Base-by-base conservation (phyloP, 1,140 invertebrate genomes). In the Coptotermes formosanus region DNA sequence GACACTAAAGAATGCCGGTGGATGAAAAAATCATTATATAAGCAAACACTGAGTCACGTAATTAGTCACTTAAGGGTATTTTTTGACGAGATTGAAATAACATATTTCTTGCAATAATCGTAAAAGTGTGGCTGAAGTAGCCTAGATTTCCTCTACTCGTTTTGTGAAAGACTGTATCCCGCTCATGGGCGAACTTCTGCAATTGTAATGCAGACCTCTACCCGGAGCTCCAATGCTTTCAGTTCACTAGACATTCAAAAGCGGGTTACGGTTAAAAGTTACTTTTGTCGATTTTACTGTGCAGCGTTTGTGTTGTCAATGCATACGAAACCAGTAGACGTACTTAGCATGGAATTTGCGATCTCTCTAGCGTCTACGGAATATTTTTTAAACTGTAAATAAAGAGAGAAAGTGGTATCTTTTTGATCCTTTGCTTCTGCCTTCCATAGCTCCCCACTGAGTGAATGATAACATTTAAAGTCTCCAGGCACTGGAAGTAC, bases 231-330 rank as follows among this genome's bases (percentile, higher is more conserved):
- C n/a, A 4, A 7, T 30, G 64, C 64, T 75, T 75, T 30, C 64
- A 30, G 64, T 75, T 75, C 64, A 75, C 64, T 75, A n/a, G 64
- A 30, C 64, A 75, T 75, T 75, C 64, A 75, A 75, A 75, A 30
- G 64, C 11, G n/a, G 64, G n/a, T 25, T n/a, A 75, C n/a, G 64
- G 64, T 25, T 30, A 75, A 30, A 75, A 75, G 64, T 75, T n/a
- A 75, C 64, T 75, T 75, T 75, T 75, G 64, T 30, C 25, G 64
- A 30, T 75, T 75, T 75, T 25, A 25, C 25, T 30, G 64, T 75
- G 64, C n/a, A 75, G 25, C n/a, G 64, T 75, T 30, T 75, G 64
- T 64, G 64, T 30, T 75, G 64, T 30, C 64, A 75, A 30, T 75
- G 25, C 64, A 75, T 75, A 75, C 64, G n/a, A 75, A 75, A 75